phyloP scores from a whole-genome alignment of 1,140 invertebrate species.

The Micrasema longulum region DNA sequence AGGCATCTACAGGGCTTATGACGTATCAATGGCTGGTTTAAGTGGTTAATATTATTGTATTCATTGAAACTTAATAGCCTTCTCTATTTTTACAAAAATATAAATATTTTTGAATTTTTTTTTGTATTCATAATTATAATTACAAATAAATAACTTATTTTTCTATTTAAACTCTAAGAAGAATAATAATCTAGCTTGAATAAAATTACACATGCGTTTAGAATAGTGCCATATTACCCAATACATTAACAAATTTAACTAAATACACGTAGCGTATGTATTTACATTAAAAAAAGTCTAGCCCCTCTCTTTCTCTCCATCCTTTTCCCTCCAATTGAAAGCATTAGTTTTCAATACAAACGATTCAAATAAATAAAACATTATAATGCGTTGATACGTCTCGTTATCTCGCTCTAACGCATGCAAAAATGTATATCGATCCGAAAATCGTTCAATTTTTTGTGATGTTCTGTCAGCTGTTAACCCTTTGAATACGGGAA shows the following conservation, averaged over 20 bases:
- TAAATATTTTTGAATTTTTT: no score
- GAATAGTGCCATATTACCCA: neutral
- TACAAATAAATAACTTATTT: no score
- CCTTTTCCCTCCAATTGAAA: constrained; percentile 16
- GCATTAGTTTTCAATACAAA: constrained; percentile 27
- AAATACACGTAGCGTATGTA: neutral
- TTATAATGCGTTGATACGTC: no score
- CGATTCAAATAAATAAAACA: constrained; percentile 27
- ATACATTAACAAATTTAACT: neutral
- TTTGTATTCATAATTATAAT: no score
- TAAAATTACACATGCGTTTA: no score
- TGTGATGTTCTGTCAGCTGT: constrained; percentile 34
- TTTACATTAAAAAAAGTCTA: neutral
- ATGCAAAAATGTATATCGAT: constrained; percentile 26
- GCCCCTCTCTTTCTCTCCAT: neutral
- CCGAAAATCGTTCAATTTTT: constrained; percentile 17
- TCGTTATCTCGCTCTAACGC: constrained; percentile 20
- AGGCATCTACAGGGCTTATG: no score
- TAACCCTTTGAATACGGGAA: constrained; percentile 17
- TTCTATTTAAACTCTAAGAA: no score
- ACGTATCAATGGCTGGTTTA: no score
- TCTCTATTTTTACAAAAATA: no score
- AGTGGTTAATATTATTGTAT: no score
- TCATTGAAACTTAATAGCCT: no score
- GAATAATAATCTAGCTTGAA: no score